These are phyloP conservation scores for Euwallacea similis DNA, from an alignment of 1,140 invertebrate genomes.

Conservation along the genomic window DNA sequence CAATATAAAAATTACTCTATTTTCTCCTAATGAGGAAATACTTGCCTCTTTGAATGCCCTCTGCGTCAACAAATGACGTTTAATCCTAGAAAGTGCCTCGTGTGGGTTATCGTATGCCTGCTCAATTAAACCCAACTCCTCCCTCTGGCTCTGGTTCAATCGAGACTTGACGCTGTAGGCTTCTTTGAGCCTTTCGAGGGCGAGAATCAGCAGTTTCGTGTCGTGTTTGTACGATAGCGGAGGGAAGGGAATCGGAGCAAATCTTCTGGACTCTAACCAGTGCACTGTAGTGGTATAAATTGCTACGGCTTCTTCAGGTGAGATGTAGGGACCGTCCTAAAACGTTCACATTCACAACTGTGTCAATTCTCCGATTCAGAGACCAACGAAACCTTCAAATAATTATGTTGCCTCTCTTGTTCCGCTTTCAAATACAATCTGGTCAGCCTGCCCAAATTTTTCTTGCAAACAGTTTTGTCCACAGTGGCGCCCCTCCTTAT, in stretches of 20 bases:
- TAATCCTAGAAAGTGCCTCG: constrained; percentile 97
- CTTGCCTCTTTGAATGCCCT: constrained; percentile 95
- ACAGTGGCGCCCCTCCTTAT: constrained; percentile 92
- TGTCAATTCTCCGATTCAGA: not conserved
- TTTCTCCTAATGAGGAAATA: not conserved
- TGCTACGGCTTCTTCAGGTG: constrained; percentile 98
- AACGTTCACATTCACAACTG: not conserved
- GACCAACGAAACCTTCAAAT: constrained; percentile 72
- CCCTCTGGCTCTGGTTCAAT: constrained; percentile 97
- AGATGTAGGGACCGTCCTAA: constrained; percentile 98
- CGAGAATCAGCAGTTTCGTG: constrained; percentile 96
- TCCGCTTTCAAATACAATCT: constrained; percentile 97
- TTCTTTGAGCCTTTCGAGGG: constrained; percentile 96
- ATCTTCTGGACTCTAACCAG: constrained; percentile 96
- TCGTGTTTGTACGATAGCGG: constrained; percentile 99
- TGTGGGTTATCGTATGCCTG: constrained; percentile 99
- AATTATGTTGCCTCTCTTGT: constrained; percentile 99
- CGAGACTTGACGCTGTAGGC: constrained; percentile 99
- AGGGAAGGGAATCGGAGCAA: constrained; percentile 98
- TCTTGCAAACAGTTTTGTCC: constrained; percentile 99
- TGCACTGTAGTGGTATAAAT: constrained; percentile 99
- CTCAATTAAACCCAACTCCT: constrained; percentile 97
- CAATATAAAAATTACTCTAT: constrained; percentile 25
- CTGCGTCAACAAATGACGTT: constrained; percentile 97
- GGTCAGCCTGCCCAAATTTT: constrained; percentile 96